Evolutionary conservation across 2,888 invertebrate species (phyloP).

Genomic region (Tubulanus polymorphus): DNA sequence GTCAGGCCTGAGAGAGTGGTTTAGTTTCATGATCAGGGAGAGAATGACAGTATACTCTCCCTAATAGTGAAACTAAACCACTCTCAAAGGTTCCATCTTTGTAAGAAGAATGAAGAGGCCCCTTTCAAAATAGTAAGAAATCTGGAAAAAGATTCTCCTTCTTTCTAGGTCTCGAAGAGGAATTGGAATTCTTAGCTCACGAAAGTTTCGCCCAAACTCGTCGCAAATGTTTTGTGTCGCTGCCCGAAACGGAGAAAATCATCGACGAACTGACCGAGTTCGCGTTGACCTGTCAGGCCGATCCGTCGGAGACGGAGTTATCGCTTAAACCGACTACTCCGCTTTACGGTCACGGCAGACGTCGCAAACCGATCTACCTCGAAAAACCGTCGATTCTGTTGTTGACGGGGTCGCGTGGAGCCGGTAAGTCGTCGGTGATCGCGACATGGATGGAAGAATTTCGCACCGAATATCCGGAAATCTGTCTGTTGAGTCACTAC

Average conservation of each 20-base stretch:
- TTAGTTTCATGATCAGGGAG: too few relatives aligned
- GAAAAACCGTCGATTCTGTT: constrained; percentile 31
- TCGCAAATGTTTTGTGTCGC: constrained; percentile 27
- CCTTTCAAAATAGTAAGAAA: too few relatives aligned
- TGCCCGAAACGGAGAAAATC: constrained; percentile 27
- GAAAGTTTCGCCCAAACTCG: constrained; percentile 35
- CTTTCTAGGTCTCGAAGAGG: not conserved
- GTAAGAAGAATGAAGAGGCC: too few relatives aligned
- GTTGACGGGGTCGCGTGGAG: constrained; percentile 41
- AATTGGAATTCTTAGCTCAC: constrained; percentile 35
- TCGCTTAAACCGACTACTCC: too few relatives aligned
- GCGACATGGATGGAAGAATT: constrained; percentile 43
- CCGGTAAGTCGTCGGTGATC: constrained; percentile 42
- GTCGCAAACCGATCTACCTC: constrained; percentile 1
- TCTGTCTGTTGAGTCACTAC: constrained; percentile 37
- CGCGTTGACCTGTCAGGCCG: constrained; percentile 18
- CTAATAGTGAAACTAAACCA: too few relatives aligned
- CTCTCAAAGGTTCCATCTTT: too few relatives aligned
- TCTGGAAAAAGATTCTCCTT: too few relatives aligned
- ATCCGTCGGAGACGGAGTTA: not conserved
- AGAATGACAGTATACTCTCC: too few relatives aligned
- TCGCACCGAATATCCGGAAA: constrained; percentile 24
- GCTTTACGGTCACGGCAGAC: too few relatives aligned
- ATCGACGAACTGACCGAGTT: constrained; percentile 32
- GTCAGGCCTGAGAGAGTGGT: too few relatives aligned